A percentile compares a stretch with the other conserved stretches of the same genome.
Evolutionary conservation across 2,888 invertebrate genomes (phyloP).

Genomic region (Auanema freiburgensis): DNA sequence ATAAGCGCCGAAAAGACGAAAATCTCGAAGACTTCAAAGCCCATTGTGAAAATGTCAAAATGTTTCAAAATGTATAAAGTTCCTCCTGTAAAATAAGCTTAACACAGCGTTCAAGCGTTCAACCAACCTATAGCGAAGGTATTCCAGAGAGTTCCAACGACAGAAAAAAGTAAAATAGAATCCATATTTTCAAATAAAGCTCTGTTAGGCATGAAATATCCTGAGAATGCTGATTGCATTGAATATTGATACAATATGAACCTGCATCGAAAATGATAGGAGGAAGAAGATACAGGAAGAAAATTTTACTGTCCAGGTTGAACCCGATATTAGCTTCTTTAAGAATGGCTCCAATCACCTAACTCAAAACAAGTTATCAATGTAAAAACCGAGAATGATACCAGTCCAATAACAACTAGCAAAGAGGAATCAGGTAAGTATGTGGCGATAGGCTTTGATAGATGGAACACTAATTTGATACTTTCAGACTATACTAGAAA

Average conservation of each 20-base stretch:
- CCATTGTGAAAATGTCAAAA: constrained; percentile 32
- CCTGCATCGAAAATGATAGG: constrained; percentile 93
- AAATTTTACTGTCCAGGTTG: constrained; percentile 73
- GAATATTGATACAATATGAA: too few relatives aligned
- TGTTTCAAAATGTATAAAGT: constrained; percentile 32
- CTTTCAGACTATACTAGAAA: too few relatives aligned
- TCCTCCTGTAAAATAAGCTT: constrained; percentile 21
- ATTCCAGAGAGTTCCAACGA: constrained; percentile 90
- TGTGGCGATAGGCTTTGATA: constrained; percentile 36
- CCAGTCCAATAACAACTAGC: constrained; percentile 88
- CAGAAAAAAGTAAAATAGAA: constrained; percentile 87
- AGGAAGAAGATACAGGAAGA: constrained; percentile 95
- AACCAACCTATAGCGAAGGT: constrained; percentile 71
- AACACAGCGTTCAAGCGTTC: too few relatives aligned
- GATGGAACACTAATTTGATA: constrained; percentile 36
- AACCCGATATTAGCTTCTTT: constrained; percentile 15
- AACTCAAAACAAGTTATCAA: too few relatives aligned
- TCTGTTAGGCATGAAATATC: constrained; percentile 98
- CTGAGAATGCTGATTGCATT: too few relatives aligned
- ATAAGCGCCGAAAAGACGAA: constrained; percentile 41
- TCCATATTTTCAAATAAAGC: constrained; percentile 95
- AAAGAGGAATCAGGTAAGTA: constrained; percentile 93
- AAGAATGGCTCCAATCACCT: constrained; percentile 16
- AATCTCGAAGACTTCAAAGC: constrained; percentile 42
- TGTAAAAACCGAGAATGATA: too few relatives aligned